Conservation (phyloP, 2,797 vertebrate genomes). For the Cossypha caffra region DNA sequence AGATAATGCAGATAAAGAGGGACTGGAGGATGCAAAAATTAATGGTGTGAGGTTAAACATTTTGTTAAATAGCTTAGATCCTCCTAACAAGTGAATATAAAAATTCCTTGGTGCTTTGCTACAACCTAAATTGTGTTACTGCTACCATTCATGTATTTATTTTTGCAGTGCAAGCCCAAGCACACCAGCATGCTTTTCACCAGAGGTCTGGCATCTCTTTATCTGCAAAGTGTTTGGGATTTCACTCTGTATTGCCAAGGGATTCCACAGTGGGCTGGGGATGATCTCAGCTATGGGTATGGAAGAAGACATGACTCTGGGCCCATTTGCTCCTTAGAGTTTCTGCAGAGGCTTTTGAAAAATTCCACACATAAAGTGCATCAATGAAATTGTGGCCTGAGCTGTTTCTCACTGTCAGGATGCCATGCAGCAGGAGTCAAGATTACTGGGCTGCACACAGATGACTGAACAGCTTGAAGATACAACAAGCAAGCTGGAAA, state of each 20-base stretch:
- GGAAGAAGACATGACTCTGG: neutral
- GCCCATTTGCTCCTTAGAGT: neutral
- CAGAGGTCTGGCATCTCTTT: neutral
- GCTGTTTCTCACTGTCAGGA: neutral
- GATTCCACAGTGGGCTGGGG: neutral
- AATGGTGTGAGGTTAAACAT: neutral
- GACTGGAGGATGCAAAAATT: neutral
- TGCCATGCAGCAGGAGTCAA: neutral
- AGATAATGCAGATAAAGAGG: neutral
- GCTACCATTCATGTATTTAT: neutral
- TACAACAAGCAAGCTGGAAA: neutral
- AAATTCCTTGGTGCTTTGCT: neutral
- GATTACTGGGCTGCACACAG: neutral
- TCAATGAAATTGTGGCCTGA: neutral
- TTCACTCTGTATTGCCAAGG: neutral
- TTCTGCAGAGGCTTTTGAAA: neutral
- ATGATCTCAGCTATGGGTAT: neutral
- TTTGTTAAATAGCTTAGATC: neutral
- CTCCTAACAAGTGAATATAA: neutral
- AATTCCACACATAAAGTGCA: neutral
- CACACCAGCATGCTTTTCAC: fast-evolving
- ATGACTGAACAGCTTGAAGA: neutral
- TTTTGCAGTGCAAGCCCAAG: neutral
- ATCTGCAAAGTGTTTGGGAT: neutral
- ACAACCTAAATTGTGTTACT: neutral